A percentile compares a stretch with the other conserved stretches of the same genome.
Conservation (phyloP, 1,140 invertebrate species). For the Trichonephila inaurata region DNA sequence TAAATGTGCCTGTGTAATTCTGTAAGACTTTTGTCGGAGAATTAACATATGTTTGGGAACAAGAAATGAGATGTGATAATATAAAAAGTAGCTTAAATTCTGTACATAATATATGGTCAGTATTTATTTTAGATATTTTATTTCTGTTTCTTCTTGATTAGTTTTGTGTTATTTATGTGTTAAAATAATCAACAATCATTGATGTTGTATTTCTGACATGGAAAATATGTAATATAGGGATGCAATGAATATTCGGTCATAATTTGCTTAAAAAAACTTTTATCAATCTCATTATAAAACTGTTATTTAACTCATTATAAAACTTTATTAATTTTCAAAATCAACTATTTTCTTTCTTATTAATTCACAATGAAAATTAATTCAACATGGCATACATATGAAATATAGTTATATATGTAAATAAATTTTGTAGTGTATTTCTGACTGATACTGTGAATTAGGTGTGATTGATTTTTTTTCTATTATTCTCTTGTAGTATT, state of each 20-base stretch:
- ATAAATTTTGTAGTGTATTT: no score
- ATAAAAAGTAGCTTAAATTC: constrained; percentile 17
- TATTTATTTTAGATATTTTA: constrained; percentile 57
- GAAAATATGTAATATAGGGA: not conserved
- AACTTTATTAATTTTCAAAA: no score
- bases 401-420: no score
- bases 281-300: not conserved
- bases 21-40: constrained; percentile 12
- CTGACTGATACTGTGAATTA: no score
- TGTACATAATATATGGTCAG: constrained; percentile 48
- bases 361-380: no score
- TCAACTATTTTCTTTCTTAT: no score
- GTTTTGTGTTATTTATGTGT: not conserved
- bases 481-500: no score
- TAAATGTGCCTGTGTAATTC: constrained; percentile 53
- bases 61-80: constrained; percentile 53
- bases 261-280: not conserved
- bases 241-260: constrained; percentile 35
- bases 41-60: constrained; percentile 54
- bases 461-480: no score
- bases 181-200: not conserved
- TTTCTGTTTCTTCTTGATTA: not conserved
- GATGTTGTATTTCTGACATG: not conserved
- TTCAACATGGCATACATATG: no score
- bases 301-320: no score